phyloP scores from a whole-genome alignment of 2,113 vertebrate species.

The Indicator maculatus region DNA sequence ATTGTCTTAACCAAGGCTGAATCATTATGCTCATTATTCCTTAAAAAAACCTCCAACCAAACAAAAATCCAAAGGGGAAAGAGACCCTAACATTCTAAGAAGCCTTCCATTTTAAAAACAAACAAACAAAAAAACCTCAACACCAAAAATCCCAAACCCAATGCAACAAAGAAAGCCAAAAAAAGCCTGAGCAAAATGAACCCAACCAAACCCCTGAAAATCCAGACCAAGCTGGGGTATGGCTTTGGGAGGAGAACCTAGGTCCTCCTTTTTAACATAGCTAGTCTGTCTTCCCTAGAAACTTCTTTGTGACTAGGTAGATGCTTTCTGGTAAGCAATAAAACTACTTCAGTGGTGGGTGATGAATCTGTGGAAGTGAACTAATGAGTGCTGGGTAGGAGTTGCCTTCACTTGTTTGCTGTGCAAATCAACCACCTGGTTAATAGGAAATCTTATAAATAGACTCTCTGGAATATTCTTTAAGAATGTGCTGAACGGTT shows the following conservation, averaged over 20 bases:
- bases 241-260: not conserved
- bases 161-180: not conserved
- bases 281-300: not conserved
- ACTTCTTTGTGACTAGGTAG: not conserved
- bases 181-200: too few species aligned
- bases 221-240: not conserved
- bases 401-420: not conserved
- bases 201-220: not conserved
- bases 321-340: not conserved
- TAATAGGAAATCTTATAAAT: not conserved
- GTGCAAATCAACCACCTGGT: not conserved
- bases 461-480: not conserved
- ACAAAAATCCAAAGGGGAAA: not conserved
- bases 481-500: not conserved
- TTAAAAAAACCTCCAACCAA: not conserved
- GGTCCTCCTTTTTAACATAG: not conserved
- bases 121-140: too few species aligned
- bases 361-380: not conserved
- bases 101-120: not conserved
- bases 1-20: not conserved
- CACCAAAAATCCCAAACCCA: not conserved
- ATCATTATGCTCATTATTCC: not conserved
- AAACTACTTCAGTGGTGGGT: not conserved
- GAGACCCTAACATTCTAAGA: not conserved
- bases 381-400: not conserved